Evolutionary conservation across 2,113 vertebrate genomes (phyloP), one percentile per base, ranked within the genome.

Genomic region (Siniperca chuatsi): DNA sequence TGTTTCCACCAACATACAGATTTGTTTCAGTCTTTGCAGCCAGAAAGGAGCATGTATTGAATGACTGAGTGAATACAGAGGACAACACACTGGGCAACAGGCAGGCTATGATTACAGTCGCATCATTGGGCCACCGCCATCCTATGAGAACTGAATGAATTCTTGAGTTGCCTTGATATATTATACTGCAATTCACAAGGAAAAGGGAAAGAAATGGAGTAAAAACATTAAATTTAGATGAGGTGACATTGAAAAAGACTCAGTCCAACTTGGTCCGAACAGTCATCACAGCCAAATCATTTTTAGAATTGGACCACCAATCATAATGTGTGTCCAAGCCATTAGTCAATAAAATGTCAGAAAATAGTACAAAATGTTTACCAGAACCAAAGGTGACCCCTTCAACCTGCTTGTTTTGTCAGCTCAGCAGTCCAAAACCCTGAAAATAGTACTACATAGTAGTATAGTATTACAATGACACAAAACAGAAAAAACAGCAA

Each of bases 341-440:
- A 78, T 62, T 68, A 57, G 48, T 42, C 64, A 46, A 29, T 69
- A 52, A 81, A 70, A 69, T 68, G 40, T 46, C 67, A 74, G 6
- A 74, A 62, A 84, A 66, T 35, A 54, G 25, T 52, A 7, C 25
- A 75, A 71, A 62, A 69, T 75, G 54, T 46, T 55, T 21, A n/a
- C 23, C 46, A 33, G 23, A 42, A 15, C 48, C 50, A 46, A 61
- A 72, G 25, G 66, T 66, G 18, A 73, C 67, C 20, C 16, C 23
- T 21, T 54, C 18, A 55, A 73, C 48, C 1, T 40, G n/a, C n/a
- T 46, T 61, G 7, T 33, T 46, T 44, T 15, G n/a, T 48, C n/a
- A 44, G 33, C 73, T 7, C 40, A 33, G 60, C 23, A 4, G 10
- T 58, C 29, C 13, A 66, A 87, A 79, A n/a, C 37, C n/a, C 12